Evolutionary conservation across 1,140 invertebrate genomes (phyloP), one percentile per base, ranked within the genome.

Genomic region (Aradophagus sp.): DNA sequence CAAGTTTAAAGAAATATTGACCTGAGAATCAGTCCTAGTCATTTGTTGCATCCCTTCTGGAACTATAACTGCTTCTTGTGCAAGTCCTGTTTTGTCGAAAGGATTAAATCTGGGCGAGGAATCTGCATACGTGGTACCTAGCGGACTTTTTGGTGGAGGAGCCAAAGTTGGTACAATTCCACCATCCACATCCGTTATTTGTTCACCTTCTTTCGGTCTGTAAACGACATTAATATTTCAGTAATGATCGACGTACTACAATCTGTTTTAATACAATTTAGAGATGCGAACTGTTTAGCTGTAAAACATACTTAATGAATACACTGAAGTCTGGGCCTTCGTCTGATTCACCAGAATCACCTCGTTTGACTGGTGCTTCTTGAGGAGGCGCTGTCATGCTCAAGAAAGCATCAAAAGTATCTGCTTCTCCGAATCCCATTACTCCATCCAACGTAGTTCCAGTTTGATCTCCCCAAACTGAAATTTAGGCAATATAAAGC

Each of bases 341-440:
- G 27, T 93, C 90, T 5, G 93, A 95, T 58, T 95, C 94, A 16
- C 86, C 88, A 0, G 93, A 94, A 10, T 89, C 89, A 20, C 86
- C 84, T 76, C 90, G 87, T n/a, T 89, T 88, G 1, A 90, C 77
- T 19, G 80, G 85, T 27, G 86, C 75, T 10, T 89, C 89, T 5
- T 87, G 82, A 0, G 87, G 92, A 34, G 92, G 93, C 27, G 92
- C 92, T 50, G 90, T 91, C 88, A 95, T 89, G 8, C 90, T 90
- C 29, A 96, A 82, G 84, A 96, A 96, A 1, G 92, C 89, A 79
- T 97, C 95, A 77, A 94, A 95, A 20, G 88, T 89, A 39, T 93
- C 93, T n/a, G 89, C 87, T 52, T 91, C 87, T 4, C 86, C 89
- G 50, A 93, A 93, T 1, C 91, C 91, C 23, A 82, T 68, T 10